phyloP scores from a whole-genome alignment of 1,140 invertebrate genomes.

The Dufourea novaeangliae region DNA sequence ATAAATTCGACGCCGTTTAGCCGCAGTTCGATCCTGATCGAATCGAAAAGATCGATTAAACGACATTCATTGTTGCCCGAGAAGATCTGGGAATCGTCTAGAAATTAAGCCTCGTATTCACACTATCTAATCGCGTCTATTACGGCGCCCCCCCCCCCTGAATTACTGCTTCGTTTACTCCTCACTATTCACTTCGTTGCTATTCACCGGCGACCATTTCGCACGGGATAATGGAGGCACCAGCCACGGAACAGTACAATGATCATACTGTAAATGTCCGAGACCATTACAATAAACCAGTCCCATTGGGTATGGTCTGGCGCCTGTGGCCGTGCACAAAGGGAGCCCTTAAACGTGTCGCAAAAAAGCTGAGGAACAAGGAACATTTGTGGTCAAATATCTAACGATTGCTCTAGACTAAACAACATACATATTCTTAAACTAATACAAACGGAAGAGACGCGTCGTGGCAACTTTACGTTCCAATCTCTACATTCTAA shows the following conservation, averaged over 20 bases:
- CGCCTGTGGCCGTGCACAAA: slow-evolving; percentile 49
- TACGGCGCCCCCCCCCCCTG: slow-evolving; percentile 8
- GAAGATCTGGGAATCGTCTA: background rate
- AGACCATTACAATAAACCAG: slow-evolving; percentile 50
- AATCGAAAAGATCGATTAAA: no score
- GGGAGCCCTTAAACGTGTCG: slow-evolving; percentile 48
- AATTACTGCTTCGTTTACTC: no score
- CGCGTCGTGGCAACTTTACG: no score
- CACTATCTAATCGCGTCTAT: slow-evolving; percentile 33
- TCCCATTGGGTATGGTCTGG: slow-evolving; percentile 49
- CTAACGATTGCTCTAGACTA: background rate
- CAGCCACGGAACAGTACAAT: slow-evolving; percentile 37
- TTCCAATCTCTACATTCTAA: no score
- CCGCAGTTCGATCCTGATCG: background rate
- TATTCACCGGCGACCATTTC: slow-evolving; percentile 1
- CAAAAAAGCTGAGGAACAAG: slow-evolving; percentile 37
- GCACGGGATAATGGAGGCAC: background rate
- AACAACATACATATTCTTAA: background rate
- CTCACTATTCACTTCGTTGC: no score
- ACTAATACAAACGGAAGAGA: no score
- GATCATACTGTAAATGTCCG: slow-evolving; percentile 55
- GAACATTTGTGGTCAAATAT: slow-evolving; percentile 30
- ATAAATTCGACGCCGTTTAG: background rate
- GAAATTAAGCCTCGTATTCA: slow-evolving; percentile 31
- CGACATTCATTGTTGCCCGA: no score